Conservation (phyloP, 2,797 vertebrate genomes). For the Nyctibius grandis region DNA sequence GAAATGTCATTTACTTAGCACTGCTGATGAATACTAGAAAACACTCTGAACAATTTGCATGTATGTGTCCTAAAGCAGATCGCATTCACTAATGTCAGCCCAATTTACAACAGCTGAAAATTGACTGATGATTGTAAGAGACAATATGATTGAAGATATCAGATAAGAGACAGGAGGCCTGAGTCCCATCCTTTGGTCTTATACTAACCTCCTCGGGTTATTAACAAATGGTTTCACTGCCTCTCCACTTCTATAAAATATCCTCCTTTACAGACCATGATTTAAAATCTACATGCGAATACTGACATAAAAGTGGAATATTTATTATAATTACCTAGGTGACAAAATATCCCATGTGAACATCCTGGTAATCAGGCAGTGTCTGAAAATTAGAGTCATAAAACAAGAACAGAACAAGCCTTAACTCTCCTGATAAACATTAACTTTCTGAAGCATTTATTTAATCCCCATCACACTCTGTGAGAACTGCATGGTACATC, state of each 20-base stretch:
- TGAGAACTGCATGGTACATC: background rate
- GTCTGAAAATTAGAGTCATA: background rate
- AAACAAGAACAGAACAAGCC: background rate
- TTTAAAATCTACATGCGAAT: background rate
- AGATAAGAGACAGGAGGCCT: background rate
- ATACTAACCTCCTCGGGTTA: background rate
- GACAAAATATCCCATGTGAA: background rate
- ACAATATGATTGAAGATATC: background rate
- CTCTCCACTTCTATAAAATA: background rate
- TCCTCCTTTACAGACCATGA: background rate
- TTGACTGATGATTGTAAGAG: background rate
- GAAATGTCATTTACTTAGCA: background rate
- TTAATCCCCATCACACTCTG: background rate
- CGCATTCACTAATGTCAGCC: background rate
- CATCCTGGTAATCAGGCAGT: background rate
- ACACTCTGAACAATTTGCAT: background rate
- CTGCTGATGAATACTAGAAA: slow-evolving; percentile 2
- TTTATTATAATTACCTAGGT: background rate
- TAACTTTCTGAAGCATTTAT: background rate
- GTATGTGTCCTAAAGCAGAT: background rate
- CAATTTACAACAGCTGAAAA: background rate
- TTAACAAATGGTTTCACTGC: background rate
- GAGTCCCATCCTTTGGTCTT: background rate
- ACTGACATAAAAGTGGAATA: background rate
- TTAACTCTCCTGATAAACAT: background rate